Conservation (phyloP, 23 tunicate species). For the Trididemnum miniatum region DNA sequence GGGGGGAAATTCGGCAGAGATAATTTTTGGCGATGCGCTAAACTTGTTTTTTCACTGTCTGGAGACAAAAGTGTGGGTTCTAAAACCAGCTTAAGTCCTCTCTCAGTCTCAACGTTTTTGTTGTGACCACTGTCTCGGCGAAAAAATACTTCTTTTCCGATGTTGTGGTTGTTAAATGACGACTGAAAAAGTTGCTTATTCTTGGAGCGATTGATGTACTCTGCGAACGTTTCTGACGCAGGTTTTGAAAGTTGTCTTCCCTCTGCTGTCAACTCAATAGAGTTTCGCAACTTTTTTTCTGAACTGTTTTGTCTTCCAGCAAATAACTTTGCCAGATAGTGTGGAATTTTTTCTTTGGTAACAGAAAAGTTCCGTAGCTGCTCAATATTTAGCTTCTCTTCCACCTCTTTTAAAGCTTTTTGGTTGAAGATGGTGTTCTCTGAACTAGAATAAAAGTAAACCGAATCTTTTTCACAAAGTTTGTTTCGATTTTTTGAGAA, state of each 20-base stretch:
- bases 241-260: not conserved
- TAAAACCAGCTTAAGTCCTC: not conserved
- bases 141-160: not conserved
- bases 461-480: too few relatives aligned
- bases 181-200: slow-evolving; percentile 8
- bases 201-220: not conserved
- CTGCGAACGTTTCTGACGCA: not conserved
- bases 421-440: too few relatives aligned
- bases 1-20: too few relatives aligned
- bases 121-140: not conserved
- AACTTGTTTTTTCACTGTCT: too few relatives aligned
- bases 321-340: not conserved
- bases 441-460: too few relatives aligned
- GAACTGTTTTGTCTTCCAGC: not conserved
- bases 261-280: not conserved
- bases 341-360: not conserved
- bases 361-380: not conserved
- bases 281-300: not conserved
- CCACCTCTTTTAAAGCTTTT: too few relatives aligned
- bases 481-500: too few relatives aligned
- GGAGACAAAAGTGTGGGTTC: too few relatives aligned
- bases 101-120: not conserved
- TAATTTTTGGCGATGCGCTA: too few relatives aligned
- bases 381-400: too few relatives aligned
- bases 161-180: slow-evolving; percentile 24